Evolutionary conservation across 2,888 invertebrate genomes (phyloP), one percentile per base, ranked within the genome.

Genomic region (Caradrina kadenii): DNA sequence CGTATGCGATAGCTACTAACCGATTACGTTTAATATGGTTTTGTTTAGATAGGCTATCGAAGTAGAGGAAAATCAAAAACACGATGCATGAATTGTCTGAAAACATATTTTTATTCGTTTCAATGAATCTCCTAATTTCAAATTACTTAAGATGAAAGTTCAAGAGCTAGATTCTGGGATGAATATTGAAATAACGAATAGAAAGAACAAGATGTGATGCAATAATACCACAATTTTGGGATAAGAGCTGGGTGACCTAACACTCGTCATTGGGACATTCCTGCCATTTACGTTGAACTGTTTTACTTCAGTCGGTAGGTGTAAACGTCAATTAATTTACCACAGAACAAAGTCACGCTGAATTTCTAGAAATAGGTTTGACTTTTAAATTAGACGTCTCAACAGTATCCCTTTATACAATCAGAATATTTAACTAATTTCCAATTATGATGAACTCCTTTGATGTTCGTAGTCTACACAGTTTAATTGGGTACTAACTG

Each of bases 321-420:
- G 17, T 55, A 54, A 31, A 54, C 22, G 22, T 55, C 42, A 65
- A 63, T 76, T 60, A 80, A n/a, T 60, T 56, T 21, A 53, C 45
- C 61, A 22, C 49, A 64, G 21, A 56, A 49, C 39, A 49, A 75
- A 45, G 76, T 66, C 2, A 42, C 6, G 45, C 10, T 49, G 42
- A 67, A 56, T 56, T 42, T 42, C 58, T 54, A 65, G 79, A 73
- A 76, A 54, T 73, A 65, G 53, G 39, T 65, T 58, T 76, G 58
- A 79, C 26, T 79, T 79, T 69, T 58, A 68, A 83, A 80, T 80
- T 83, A 70, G 52, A 42, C 19, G 50, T n/a, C 11, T 64, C 22
- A 63, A 42, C 17, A 22, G 49, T 66, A 74, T 62, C 10, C 39
- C 39, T 75, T 35, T 60, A 63, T 17, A 49, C 31, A 54, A 67